Evolutionary conservation across 92 coral and sea anemone species (phyloP).

Genomic region (Porites rus): DNA sequence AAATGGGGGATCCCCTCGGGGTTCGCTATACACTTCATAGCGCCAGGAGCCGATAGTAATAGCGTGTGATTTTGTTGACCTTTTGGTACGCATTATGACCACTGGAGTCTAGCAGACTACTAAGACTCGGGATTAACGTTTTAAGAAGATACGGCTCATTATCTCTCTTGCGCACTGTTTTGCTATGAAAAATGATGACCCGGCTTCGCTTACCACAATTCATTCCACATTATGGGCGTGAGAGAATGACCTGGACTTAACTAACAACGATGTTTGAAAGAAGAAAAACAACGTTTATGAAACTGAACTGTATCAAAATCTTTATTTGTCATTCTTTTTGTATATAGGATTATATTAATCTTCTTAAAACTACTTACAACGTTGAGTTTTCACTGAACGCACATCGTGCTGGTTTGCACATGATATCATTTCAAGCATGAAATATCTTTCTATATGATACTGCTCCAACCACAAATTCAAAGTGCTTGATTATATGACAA

Average conservation of each 20-base stretch:
- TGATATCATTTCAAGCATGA: neutral
- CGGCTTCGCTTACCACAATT: no score
- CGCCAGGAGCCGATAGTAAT: no score
- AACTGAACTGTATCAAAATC: neutral
- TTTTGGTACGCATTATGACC: neutral
- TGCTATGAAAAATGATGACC: neutral
- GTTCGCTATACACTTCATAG: neutral
- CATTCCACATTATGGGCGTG: neutral
- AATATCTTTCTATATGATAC: neutral
- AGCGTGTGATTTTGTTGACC: neutral
- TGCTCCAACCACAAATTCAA: neutral
- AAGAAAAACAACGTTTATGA: neutral
- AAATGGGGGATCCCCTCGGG: no score
- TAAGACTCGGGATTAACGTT: neutral
- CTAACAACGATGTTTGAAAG: neutral
- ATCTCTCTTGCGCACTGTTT: no score
- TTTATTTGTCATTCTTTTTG: conserved; percentile 9
- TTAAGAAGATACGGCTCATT: neutral
- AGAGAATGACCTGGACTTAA: neutral
- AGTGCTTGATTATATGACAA: neutral
- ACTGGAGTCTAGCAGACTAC: neutral
- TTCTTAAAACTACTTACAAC: neutral
- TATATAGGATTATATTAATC: conserved; percentile 5
- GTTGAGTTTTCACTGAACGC: neutral
- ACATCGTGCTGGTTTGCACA: neutral